Evolutionary conservation across 2,888 invertebrate genomes (phyloP).

Genomic region (Himalopsyche kuldschensis): DNA sequence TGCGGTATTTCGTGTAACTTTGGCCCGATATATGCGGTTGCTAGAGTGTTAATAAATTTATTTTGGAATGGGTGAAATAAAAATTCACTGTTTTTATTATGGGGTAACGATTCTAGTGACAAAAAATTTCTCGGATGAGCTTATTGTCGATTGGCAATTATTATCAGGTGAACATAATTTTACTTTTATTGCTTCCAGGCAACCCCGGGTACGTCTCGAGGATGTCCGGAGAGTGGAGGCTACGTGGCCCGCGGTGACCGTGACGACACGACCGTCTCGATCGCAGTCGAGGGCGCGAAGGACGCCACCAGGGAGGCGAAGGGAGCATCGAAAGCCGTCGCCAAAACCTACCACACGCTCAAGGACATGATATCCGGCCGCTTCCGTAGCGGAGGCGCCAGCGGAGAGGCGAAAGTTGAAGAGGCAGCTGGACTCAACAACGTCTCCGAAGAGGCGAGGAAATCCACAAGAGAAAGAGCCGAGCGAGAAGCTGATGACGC

Average conservation of each 20-base stretch:
- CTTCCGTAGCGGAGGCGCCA: conserved; percentile 66
- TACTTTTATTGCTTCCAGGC: not conserved
- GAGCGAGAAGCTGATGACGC: conserved; percentile 43
- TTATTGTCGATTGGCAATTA: no score
- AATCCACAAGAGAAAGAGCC: conserved; percentile 49
- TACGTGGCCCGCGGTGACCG: conserved; percentile 50
- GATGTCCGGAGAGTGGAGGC: conserved; percentile 36
- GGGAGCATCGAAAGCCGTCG: conserved; percentile 65
- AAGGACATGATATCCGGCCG: conserved; percentile 83
- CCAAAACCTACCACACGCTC: conserved; percentile 79
- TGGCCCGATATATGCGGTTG: no score
- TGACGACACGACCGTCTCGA: conserved; percentile 52
- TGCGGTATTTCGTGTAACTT: no score
- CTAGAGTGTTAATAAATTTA: no score
- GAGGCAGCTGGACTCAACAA: conserved; percentile 63
- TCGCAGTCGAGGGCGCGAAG: conserved; percentile 64
- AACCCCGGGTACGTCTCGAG: not conserved
- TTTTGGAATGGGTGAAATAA: no score
- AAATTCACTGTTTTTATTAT: no score
- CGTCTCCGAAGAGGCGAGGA: conserved; percentile 61
- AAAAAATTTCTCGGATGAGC: no score
- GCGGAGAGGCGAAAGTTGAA: conserved; percentile 56
- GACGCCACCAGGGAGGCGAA: conserved; percentile 61
- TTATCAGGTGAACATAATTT: no score
- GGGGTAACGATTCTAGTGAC: no score